These are phyloP conservation scores for Heterohyrax brucei DNA, from an alignment of 2,797 vertebrate genomes.

Conservation along the genomic window DNA sequence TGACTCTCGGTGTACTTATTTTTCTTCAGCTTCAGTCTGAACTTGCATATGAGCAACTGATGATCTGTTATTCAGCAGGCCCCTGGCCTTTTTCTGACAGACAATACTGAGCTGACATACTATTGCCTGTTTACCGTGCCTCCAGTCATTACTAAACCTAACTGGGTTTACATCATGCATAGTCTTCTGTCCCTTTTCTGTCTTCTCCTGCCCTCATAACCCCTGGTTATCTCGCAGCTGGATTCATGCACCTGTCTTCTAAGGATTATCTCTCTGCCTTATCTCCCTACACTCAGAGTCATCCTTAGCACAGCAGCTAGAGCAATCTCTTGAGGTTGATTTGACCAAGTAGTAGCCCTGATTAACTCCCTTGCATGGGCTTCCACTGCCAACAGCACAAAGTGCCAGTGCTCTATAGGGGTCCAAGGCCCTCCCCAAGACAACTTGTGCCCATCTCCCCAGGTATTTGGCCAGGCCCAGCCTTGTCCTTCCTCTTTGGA, in stretches of 20 bases:
- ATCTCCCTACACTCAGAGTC: no score
- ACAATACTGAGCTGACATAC: no score
- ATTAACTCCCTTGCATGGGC: neutral
- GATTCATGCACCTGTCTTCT: rapidly evolving
- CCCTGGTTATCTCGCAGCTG: neutral
- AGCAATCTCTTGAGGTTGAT: no score
- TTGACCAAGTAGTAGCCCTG: neutral
- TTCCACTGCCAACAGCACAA: neutral
- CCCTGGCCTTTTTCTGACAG: no score
- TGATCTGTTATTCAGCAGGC: no score
- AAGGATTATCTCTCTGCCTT: neutral
- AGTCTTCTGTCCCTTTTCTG: neutral
- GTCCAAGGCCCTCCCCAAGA: neutral
- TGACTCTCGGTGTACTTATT: no score
- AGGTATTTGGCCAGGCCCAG: neutral
- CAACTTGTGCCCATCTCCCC: neutral
- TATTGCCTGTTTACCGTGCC: neutral
- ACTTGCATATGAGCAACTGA: no score
- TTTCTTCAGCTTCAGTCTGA: no score
- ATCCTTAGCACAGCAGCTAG: neutral
- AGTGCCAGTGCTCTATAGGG: rapidly evolving
- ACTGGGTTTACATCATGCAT: no score
- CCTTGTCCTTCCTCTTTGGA: neutral
- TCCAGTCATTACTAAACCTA: neutral
- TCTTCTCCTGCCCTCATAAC: rapidly evolving